Base-by-base conservation (phyloP, 2,888 invertebrate genomes). In the Drosophila pseudotakahashii region DNA sequence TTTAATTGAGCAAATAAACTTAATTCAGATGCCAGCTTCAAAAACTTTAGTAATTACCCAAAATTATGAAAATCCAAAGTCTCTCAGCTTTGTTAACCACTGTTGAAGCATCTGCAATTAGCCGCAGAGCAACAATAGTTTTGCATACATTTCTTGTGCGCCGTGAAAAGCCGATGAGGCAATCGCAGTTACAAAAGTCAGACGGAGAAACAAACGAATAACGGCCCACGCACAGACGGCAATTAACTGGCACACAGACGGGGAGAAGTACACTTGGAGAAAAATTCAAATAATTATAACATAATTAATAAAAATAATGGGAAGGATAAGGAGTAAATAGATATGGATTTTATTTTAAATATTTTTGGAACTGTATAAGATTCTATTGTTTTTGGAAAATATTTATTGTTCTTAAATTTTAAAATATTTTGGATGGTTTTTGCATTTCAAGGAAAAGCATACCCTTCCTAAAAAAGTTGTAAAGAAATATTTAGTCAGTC, bases 191-290 rank as follows among this genome's bases (percentile, higher is more conserved):
- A 67, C 85, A 82, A 23, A 42, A 60, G 60, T 53, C 53, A 44
- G 48, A 60, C 39, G 50, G 30, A 41, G n/a, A 34, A 54, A 59
- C 54, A 54, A 59, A 55, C 63, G 50, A 39, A 60, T 45, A 60
- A 44, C 69, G 51, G 74, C 81, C 86, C 83, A 81, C 81, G 83
- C 81, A 76, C 60, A 72, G 77, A 54, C 68, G 47, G 79, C 61
- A 81, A 81, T 85, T 81, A 79, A 72, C 81, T 79, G 71, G 41
- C 61, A 54, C 44, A 51, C 30, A 62, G 39, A 53, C 41, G 39
- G 23, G 32, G 36, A 51, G 41, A 34, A 16, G n/a, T 52, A 9
- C 51, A 64, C 45, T 16, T 10, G 9, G 30, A 39, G n/a, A 41
- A 32, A 19, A n/a, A 32, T 14, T 7, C 23, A 2, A 3, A 9